These are phyloP conservation scores for Chiloscyllium punctatum DNA, from an alignment of 2,797 vertebrate genomes.

Conservation along the genomic window DNA sequence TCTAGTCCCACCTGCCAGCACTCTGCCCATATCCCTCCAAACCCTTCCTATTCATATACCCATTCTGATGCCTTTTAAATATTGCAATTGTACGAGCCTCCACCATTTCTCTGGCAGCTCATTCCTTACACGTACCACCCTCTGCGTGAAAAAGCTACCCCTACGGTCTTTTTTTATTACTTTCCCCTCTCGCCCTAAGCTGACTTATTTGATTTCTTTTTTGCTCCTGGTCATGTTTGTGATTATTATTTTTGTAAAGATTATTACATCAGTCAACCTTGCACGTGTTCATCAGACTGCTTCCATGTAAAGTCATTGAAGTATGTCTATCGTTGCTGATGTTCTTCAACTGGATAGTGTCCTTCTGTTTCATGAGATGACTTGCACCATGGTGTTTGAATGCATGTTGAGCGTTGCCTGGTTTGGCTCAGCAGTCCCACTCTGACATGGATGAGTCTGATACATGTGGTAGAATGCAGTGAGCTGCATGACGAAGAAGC, in stretches of 20 bases:
- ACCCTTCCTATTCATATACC: no score
- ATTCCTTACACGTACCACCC: no score
- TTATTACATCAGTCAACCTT: neutral
- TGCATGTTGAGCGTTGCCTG: neutral
- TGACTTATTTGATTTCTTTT: neutral
- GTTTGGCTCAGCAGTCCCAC: neutral
- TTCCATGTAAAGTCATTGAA: neutral
- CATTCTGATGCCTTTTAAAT: no score
- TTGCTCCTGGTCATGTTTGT: neutral
- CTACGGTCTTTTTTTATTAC: no score
- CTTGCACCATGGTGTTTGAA: neutral
- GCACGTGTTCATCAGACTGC: neutral
- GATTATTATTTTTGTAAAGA: neutral
- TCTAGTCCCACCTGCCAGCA: no score
- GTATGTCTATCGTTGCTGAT: neutral
- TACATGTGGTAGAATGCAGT: neutral
- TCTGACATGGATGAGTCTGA: neutral
- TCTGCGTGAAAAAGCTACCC: no score
- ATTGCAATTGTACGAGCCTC: no score
- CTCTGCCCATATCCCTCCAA: no score
- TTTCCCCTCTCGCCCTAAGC: no score
- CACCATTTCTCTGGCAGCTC: no score
- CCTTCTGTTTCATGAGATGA: no score
- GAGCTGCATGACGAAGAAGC: no score
- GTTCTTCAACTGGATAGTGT: neutral